Evolutionary conservation across 2,888 invertebrate genomes (phyloP), one percentile per base, ranked within the genome.

Genomic region (Conchocele bisecta): DNA sequence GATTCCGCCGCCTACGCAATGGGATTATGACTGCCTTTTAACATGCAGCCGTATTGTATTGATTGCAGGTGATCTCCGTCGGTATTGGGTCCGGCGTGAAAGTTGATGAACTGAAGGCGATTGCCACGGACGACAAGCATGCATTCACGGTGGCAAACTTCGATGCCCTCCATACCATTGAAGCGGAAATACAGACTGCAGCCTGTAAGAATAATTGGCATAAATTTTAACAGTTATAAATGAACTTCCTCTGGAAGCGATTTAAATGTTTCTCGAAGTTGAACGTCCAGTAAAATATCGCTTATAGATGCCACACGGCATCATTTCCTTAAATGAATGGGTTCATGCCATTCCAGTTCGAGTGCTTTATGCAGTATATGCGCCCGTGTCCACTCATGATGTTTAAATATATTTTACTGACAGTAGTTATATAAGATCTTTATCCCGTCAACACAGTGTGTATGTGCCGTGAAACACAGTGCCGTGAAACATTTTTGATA

Each of bases 91-190:
- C 42, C 9, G 67, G 66, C 3, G 76, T 79, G 0, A 53, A 44
- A 0, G 42, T 42, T 7, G 48, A 56, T 2, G 83, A 83, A 46
- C 53, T 83, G 11, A 56, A 53, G 29, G 44, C 71, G 4, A 83
- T 83, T 20, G 83, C 81, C 0, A 77, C 73, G 1, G 81, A 80
- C 42, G 46, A 51, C 33, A 44, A 61, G 13, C 80, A 83, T 51
- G 69, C 68, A 1, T 81, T 83, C 26, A 70, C 74, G 2, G 83
- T 83, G 1, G 64, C 76, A 20, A 72, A 69, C 0, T 83, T 81
- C 39, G 65, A 75, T 42, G 68, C 78, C 3, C 42, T 83, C 22
- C 63, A 64, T 20, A 66, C 68, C 6, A 75, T 83, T 7, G 69
- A 75, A 26, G 66, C 42, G 9, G 77, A 81, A 28, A 67, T 83